These are phyloP conservation scores for Xiphorhynchus elegans DNA, from an alignment of 2,113 vertebrate species.

Conservation along the genomic window DNA sequence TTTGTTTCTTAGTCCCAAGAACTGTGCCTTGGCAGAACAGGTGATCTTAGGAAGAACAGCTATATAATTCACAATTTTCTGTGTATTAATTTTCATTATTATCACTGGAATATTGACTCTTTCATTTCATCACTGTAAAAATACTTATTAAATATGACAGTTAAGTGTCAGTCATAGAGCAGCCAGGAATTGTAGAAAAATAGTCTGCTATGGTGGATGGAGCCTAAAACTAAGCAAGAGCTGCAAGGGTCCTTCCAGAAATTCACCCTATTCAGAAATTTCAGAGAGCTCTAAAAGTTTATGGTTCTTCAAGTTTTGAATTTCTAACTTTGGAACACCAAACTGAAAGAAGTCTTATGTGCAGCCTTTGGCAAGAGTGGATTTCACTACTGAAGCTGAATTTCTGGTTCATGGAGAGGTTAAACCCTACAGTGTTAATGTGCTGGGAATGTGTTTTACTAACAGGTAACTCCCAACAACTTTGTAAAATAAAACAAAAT, in stretches of 20 bases:
- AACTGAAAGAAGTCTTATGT: background rate
- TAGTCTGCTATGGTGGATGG: background rate
- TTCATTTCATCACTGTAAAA: background rate
- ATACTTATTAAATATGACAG: background rate
- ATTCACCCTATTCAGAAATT: background rate
- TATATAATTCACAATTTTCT: background rate
- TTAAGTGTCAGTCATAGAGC: background rate
- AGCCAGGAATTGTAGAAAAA: background rate
- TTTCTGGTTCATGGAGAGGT: background rate
- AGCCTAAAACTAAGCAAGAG: background rate
- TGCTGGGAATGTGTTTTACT: background rate
- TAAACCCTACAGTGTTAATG: background rate
- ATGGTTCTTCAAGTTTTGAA: background rate
- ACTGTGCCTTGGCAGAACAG: background rate
- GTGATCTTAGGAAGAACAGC: background rate
- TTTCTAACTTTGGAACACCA: background rate
- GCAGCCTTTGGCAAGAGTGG: background rate
- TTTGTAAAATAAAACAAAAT: background rate
- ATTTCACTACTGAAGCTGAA: background rate
- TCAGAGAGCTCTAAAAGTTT: background rate
- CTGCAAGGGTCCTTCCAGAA: background rate
- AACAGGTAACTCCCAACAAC: background rate
- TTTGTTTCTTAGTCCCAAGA: background rate
- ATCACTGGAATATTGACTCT: background rate
- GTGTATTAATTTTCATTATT: background rate